Evolutionary conservation across 92 coral and sea anemone species (phyloP), one percentile per base, ranked within the genome.

Genomic region (Umimayanthus chanpuru): DNA sequence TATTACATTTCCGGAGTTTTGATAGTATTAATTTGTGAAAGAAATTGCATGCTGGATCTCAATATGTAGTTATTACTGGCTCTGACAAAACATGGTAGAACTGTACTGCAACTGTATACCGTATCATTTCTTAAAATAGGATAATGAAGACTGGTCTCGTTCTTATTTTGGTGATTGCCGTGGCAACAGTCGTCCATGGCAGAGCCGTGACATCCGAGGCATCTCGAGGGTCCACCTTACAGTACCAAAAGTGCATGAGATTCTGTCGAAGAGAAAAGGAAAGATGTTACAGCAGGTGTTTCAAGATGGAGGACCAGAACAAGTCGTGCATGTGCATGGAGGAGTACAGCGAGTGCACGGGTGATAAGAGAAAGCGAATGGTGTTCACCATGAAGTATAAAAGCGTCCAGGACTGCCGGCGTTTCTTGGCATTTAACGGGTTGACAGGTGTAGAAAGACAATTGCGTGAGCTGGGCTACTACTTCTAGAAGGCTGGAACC

Each of bases 101-200:
- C 3, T 53, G 18, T 53, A 10, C 58, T 53, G 10, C 58, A 53
- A 53, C 18, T 53, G 11, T 0, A 32, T 32, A 32, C 36, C 2
- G 18, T 14, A 11, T 53, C 18, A 11, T 53, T 53, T 53, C 58
- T 53, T 53, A 2, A 53, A 53, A 11, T 14, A 53, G 16, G 18
- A 38, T 28, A 76, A 76, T 76, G 81, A 76, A 76, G 56, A 39
- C 12, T 43, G 26, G 32, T 43, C 1, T 41, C 14, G 28, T 76
- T 20, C 25, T 76, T 25, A 6, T 76, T 41, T 39, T 76, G 55
- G 81, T 43, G 58, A 58, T 76, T 43, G 20, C 58, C 18, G 8
- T 76, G 81, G 81, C 81, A 76, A 41, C 81, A 8, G 56, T 76
- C 43, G 81, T 23, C 28, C 0, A 76, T 44, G 50, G 81, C 36